Percentiles rank a stretch among this genome's conserved stretches.
Conservation (phyloP, 2,888 invertebrate species). For the Operophtera brumata region DNA sequence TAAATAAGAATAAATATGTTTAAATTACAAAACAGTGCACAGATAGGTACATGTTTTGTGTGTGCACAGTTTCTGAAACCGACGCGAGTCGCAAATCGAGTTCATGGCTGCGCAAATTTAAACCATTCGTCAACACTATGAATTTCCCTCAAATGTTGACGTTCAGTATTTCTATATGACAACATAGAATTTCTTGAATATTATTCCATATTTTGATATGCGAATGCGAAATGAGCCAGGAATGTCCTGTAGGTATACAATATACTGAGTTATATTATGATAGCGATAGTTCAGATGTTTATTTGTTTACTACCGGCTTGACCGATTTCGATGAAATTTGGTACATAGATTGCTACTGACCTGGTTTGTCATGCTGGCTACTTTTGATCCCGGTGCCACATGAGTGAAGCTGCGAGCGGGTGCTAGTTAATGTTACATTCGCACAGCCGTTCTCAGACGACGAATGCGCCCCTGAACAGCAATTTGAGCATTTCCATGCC, state of each 20-base stretch:
- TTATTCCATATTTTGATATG: conserved; percentile 35
- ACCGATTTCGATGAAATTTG: no score
- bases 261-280: no score
- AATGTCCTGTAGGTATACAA: no score
- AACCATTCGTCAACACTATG: conserved; percentile 6
- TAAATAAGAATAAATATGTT: not conserved
- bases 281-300: no score
- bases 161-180: not conserved
- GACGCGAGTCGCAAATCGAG: not conserved
- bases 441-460: conserved; percentile 39
- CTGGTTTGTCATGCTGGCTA: no score
- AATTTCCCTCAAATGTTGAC: not conserved
- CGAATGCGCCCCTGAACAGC: conserved; percentile 57
- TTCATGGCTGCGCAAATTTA: conserved; percentile 25
- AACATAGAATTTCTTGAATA: not conserved
- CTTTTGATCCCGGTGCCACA: no score
- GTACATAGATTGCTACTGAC: no score
- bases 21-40: not conserved
- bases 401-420: no score
- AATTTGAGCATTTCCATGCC: conserved; percentile 68
- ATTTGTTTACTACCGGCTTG: no score
- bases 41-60: not conserved
- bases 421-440: conserved; percentile 32
- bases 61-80: conserved; percentile 6
- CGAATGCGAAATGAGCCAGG: no score